Conservation (phyloP, 2,113 vertebrate species). For the Oenanthe melanoleuca region DNA sequence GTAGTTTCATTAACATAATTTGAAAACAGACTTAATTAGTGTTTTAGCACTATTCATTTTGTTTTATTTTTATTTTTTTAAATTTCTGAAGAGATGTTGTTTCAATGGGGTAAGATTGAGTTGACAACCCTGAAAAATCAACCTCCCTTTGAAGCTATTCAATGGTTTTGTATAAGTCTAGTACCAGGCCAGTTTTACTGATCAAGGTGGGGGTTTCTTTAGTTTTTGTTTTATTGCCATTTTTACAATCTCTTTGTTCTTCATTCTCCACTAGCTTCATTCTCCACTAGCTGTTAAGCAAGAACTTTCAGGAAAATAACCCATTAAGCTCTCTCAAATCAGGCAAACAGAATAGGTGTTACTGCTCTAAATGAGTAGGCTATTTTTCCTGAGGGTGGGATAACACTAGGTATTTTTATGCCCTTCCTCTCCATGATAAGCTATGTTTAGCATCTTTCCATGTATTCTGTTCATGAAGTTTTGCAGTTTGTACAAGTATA, state of each 20-base stretch:
- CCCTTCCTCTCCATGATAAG: not conserved
- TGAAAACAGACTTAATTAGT: conserved; percentile 69
- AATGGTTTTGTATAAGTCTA: not conserved
- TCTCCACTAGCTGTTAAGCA: not conserved
- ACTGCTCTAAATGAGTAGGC: not conserved
- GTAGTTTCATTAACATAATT: conserved; percentile 73
- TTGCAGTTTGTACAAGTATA: not conserved
- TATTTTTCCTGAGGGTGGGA: not conserved
- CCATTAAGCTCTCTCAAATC: not conserved
- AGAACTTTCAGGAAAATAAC: not conserved
- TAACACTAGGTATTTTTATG: not conserved
- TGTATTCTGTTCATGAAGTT: not conserved
- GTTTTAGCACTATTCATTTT: conserved; percentile 46
- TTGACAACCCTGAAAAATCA: conserved; percentile 2
- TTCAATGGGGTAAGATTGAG: not conserved
- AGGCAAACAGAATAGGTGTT: not conserved
- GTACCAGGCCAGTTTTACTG: not conserved
- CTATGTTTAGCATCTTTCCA: not conserved
- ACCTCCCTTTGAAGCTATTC: not conserved
- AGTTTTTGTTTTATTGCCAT: not conserved
- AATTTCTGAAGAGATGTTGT: conserved; percentile 1
- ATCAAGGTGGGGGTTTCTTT: not conserved
- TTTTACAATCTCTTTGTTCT: not conserved
- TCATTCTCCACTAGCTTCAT: too few species aligned
- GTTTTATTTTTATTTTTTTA: not conserved